Base-by-base conservation (phyloP, 2,888 invertebrate genomes). In the Drosophila bunnanda region DNA sequence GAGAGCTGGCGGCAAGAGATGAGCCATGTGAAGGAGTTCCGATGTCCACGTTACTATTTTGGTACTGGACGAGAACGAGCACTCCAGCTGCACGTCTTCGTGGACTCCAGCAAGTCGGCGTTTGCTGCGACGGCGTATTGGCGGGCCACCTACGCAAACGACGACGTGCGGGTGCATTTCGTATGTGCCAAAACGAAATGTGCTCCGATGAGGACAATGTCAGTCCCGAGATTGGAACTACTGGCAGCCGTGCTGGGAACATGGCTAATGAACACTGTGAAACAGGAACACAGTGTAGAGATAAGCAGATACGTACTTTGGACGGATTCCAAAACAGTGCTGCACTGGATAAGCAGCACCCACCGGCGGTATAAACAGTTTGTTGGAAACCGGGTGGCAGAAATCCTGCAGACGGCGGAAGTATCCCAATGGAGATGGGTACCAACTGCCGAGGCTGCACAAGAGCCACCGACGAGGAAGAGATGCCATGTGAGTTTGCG, bases 161-260 rank as follows among this genome's bases (percentile, higher is more conserved):
- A 12, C 0, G 58, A 20, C 20, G 12, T 20, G 41, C 41, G 20
- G 20, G 41, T 10, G 41, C 41, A 20, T 20, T 20, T 41, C 20
- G 4, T 41, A 20, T 12, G 20, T 1, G 22, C 39, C 0, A 57
- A 71, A 10, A 57, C 36, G 17, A 70, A 56, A 13, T 60, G 56
- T 5, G 57, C 57, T 25, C 57, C 57, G 15, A 58, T 58, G 43
- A 48, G 22, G 4, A 53, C 41, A 0, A 57, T 71, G 60, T 54
- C 67, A 2, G 52, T 71, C 9, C 60, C 36, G 8, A 38, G 58
- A 17, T 38, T 50, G 38, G 68, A 68, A 25, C 52, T 60, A 7
- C 53, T 60, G 36, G 52, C 71, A 22, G 56, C 52, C 13, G 58
- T 69, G 6, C 2, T 62, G 25, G 58, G 58, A 2, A 62, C 55